Evolutionary conservation across 2,113 vertebrate genomes (phyloP).

Genomic region (Dolichotis patagonum): DNA sequence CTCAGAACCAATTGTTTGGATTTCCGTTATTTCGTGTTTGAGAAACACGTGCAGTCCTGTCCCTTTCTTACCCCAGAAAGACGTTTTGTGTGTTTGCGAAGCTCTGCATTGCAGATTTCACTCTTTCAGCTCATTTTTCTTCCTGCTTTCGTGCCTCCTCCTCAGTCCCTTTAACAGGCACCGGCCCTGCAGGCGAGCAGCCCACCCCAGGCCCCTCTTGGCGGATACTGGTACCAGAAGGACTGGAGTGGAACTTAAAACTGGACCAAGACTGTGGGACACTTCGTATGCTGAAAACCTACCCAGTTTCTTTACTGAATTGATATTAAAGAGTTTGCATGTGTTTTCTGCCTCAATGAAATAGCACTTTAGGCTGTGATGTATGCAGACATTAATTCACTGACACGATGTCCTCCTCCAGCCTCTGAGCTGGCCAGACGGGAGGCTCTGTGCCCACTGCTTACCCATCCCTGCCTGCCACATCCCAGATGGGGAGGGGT

Average conservation of each 20-base stretch:
- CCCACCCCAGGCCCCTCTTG: not conserved
- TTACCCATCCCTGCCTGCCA: not conserved
- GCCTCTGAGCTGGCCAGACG: not conserved
- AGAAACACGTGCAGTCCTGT: not conserved
- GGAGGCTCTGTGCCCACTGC: not conserved
- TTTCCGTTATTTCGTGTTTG: not conserved
- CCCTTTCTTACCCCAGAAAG: not conserved
- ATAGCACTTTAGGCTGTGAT: not conserved
- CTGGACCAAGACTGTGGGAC: not conserved
- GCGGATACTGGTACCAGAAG: not conserved
- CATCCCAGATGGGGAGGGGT: not conserved
- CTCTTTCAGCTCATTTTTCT: conserved; percentile 14
- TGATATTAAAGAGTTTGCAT: not conserved
- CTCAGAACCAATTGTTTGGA: not conserved
- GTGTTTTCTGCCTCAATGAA: not conserved
- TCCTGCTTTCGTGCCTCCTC: not conserved
- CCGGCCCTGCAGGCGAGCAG: not conserved
- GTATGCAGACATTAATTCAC: not conserved
- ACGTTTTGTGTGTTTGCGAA: not conserved
- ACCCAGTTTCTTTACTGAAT: not conserved
- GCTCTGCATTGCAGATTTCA: not conserved
- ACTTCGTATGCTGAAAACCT: conserved; percentile 31
- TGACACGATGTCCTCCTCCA: not conserved
- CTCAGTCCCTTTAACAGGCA: not conserved
- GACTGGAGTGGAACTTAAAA: conserved; percentile 22